Percentiles rank a stretch among this genome's conserved stretches.
These are phyloP conservation scores for Sabellastarte sp. DNA, from an alignment of 2,888 invertebrate species.

Conservation along the genomic window DNA sequence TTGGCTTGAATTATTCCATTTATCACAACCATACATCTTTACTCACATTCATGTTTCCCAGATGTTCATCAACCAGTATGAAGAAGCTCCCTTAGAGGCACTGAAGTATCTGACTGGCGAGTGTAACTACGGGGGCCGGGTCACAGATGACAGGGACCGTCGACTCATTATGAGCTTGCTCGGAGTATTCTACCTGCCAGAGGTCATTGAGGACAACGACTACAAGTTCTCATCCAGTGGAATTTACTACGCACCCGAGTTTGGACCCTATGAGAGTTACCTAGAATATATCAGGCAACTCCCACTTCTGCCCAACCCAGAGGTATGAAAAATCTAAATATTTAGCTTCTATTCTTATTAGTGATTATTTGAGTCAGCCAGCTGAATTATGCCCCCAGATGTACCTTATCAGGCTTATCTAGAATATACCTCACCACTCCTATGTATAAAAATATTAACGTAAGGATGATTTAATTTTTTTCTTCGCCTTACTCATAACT, in stretches of 20 bases:
- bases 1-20: too few relatives aligned
- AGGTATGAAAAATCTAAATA: slow-evolving; percentile 36
- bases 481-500: too few relatives aligned
- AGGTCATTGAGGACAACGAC: slow-evolving; percentile 41
- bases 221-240: slow-evolving; percentile 53
- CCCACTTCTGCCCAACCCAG: slow-evolving; percentile 55
- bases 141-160: slow-evolving; percentile 57
- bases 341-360: not conserved
- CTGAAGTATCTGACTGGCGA: slow-evolving; percentile 57
- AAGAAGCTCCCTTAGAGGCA: slow-evolving; percentile 55
- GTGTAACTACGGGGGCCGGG: slow-evolving; percentile 59
- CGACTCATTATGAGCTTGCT: slow-evolving; percentile 54
- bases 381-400: too few relatives aligned
- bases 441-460: too few relatives aligned
- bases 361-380: too few relatives aligned
- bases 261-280: slow-evolving; percentile 49
- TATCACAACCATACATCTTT: too few relatives aligned
- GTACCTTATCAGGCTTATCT: too few relatives aligned
- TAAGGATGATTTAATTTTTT: too few relatives aligned
- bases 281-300: slow-evolving; percentile 52
- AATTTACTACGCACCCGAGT: slow-evolving; percentile 48
- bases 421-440: too few relatives aligned
- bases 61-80: slow-evolving; percentile 60
- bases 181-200: slow-evolving; percentile 47
- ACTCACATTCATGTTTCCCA: too few relatives aligned